Conservation (phyloP, 92 coral and sea anemone genomes). For the Virgularia gustaviana region DNA sequence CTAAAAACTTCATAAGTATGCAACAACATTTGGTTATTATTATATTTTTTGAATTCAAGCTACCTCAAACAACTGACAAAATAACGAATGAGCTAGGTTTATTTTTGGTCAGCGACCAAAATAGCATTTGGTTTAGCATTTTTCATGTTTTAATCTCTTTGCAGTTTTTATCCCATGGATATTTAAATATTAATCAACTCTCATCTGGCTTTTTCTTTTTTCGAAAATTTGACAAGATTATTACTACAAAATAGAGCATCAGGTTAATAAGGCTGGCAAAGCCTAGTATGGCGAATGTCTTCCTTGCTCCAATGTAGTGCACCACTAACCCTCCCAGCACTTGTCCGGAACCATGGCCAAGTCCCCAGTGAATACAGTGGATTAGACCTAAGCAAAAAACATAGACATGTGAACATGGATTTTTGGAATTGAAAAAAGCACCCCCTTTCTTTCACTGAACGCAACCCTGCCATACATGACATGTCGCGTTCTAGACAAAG, state of each 20-base stretch:
- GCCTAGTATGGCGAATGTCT: slow-evolving; percentile 70
- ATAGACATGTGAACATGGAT: too few relatives aligned
- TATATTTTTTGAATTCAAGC: too few relatives aligned
- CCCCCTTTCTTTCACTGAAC: too few relatives aligned
- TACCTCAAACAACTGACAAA: too few relatives aligned
- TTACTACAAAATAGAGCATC: slow-evolving; percentile 44
- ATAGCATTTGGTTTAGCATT: not conserved
- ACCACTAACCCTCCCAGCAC: slow-evolving; percentile 88
- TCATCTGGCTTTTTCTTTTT: slow-evolving; percentile 38
- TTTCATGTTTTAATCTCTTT: not conserved
- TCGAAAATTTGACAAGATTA: slow-evolving; percentile 8
- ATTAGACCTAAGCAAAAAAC: slow-evolving; percentile 80
- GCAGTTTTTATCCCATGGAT: not conserved
- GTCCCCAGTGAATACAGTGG: slow-evolving; percentile 89
- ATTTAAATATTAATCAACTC: not conserved
- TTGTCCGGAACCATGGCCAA: slow-evolving; percentile 91
- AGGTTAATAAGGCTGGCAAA: slow-evolving; percentile 57
- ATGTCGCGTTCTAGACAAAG: too few relatives aligned
- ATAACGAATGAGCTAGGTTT: too few relatives aligned
- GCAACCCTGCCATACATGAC: too few relatives aligned
- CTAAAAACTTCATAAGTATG: too few relatives aligned
- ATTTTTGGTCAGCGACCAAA: too few relatives aligned
- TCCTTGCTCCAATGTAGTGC: slow-evolving; percentile 67
- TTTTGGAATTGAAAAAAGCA: too few relatives aligned
- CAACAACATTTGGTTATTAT: too few relatives aligned